Conservation (phyloP, 2,888 invertebrate species). For the Pseudanteris insignis region DNA sequence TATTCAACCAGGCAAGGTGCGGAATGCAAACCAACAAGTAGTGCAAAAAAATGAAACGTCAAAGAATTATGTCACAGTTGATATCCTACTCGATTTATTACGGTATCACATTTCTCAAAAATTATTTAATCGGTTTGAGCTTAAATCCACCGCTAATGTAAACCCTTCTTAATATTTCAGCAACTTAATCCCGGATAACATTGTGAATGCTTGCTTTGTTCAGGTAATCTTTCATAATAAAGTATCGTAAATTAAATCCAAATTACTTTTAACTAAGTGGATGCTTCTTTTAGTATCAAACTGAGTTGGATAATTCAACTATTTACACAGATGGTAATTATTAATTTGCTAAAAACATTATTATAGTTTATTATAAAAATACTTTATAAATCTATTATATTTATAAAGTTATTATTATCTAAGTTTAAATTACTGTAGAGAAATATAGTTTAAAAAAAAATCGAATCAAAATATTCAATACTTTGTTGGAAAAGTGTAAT, state of each 20-base stretch:
- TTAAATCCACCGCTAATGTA: too few relatives aligned
- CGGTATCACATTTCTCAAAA: constrained; percentile 68
- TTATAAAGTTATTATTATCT: too few relatives aligned
- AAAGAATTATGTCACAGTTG: constrained; percentile 76
- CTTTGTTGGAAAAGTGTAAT: too few relatives aligned
- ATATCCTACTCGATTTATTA: constrained; percentile 90
- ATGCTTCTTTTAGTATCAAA: constrained; percentile 68
- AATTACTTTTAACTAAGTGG: too few relatives aligned
- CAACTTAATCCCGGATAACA: constrained; percentile 90
- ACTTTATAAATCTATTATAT: too few relatives aligned
- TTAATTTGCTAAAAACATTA: too few relatives aligned
- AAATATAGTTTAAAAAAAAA: too few relatives aligned
- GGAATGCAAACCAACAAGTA: background rate
- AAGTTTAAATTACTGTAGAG: too few relatives aligned
- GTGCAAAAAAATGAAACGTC: constrained; percentile 24
- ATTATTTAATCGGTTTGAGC: constrained; percentile 4
- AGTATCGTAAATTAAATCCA: too few relatives aligned
- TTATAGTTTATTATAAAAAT: too few relatives aligned
- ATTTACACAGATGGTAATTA: too few relatives aligned
- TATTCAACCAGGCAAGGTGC: constrained; percentile 79
- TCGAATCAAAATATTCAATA: too few relatives aligned
- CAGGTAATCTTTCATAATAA: constrained; percentile 55
- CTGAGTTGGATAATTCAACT: constrained; percentile 61
- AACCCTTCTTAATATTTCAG: constrained; percentile 48
- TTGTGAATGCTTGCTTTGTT: constrained; percentile 82